Evolutionary conservation across 2,113 vertebrate genomes (phyloP), one percentile per base, ranked within the genome.

Genomic region (Nycticorax nycticorax): DNA sequence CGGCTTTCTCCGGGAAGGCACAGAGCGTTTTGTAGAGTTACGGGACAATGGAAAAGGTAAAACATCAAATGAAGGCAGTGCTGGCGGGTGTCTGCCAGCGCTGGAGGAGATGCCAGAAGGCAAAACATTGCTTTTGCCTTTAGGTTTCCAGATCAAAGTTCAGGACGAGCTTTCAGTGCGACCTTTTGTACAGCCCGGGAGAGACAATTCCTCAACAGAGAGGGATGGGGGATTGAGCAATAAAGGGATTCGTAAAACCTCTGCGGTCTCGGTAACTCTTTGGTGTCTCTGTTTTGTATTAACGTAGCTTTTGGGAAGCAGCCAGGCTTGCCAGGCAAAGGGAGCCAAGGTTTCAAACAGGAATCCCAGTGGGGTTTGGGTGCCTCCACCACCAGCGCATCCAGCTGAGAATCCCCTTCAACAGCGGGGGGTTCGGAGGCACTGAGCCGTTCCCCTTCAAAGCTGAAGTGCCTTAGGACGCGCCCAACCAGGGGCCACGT

Each of bases 401-500:
- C 43, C 59, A 37, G 63, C 48, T 16, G 39, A 69, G 28, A 64
- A 64, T 14, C 32, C 30, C 21, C n/a, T 43, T 12, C 23, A 12
- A 8, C 12, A 57, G 15, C 47, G 2, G 1, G 33, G 32, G 3
- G 14, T 14, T 27, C 62, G 17, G 71, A 20, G 33, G 4, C 1
- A 0, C 60, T 8, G 67, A 67, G 30, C 43, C 33, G 33, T 10
- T 48, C 26, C 41, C 30, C 30, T 35, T 33, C 50, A 15, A 35
- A 50, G 19, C 43, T 3, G 18, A 23, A 3, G 18, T 23, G 39
- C 52, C 19, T 23, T 3, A 28, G 72, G 73, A 37, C 4, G 0
- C 14, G 10, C 10, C 67, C 0, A 0, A 2, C 4, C 30, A 15
- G 28, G 56, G 21, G 8, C 43, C 22, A 9, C 3, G 1, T 8